Evolutionary conservation across 2,113 vertebrate species (phyloP).

Genomic region (Odocoileus hemionus): DNA sequence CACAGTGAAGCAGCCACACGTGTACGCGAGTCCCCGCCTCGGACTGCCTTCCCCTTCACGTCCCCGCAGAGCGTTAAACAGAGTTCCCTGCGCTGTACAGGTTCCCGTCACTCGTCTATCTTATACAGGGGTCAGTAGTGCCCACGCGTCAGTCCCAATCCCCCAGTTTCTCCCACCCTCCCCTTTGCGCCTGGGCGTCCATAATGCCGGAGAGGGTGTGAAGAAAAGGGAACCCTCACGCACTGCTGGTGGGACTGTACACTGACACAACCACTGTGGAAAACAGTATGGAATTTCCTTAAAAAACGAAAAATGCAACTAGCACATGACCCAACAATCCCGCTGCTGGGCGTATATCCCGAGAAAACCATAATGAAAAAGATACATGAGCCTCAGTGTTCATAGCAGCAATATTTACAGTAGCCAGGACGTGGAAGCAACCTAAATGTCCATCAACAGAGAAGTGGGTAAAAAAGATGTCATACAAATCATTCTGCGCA

Average conservation of each 20-base stretch:
- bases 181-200: neutral
- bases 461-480: neutral
- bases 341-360: neutral
- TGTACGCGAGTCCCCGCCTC: rapidly evolving
- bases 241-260: neutral
- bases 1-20: neutral
- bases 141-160: neutral
- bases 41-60: neutral
- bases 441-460: neutral
- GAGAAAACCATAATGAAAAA: neutral
- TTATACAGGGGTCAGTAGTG: neutral
- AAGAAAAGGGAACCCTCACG: neutral
- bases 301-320: neutral
- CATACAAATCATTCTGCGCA: rapidly evolving
- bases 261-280: neutral
- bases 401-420: neutral
- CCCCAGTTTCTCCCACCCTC: neutral
- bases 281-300: neutral
- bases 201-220: neutral
- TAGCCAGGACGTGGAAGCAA: neutral
- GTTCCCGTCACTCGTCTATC: no score
- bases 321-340: neutral
- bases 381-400: neutral
- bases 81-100: neutral
- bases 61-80: rapidly evolving